Percentiles rank a stretch among this genome's conserved stretches.
Evolutionary conservation across 2,888 invertebrate species (phyloP).

Genomic region (Oscheius sp.): DNA sequence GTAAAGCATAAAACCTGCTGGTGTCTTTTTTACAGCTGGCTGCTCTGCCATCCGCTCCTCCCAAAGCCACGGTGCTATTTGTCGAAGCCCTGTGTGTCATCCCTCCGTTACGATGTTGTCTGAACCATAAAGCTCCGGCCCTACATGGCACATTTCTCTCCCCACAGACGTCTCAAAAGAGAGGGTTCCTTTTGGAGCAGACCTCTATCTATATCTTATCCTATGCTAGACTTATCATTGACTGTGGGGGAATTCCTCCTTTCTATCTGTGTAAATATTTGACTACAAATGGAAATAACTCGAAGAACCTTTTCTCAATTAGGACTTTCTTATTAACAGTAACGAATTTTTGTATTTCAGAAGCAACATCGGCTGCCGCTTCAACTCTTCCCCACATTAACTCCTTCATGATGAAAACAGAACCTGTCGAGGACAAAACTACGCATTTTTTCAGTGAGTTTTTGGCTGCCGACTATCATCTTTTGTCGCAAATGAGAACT

Average conservation of each 20-base stretch:
- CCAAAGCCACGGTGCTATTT: conserved; percentile 10
- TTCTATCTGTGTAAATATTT: conserved; percentile 20
- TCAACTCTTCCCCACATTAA: conserved; percentile 34
- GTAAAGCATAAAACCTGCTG: not conserved
- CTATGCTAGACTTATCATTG: no score
- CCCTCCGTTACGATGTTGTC: conserved; percentile 36
- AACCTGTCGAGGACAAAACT: conserved; percentile 25
- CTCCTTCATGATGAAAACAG: conserved; percentile 41
- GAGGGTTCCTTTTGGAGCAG: not conserved
- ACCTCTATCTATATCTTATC: no score
- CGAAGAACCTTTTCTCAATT: not conserved
- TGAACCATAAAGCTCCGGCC: conserved; percentile 30
- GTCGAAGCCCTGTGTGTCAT: conserved; percentile 25
- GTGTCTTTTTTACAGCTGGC: conserved; percentile 14
- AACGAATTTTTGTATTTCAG: conserved; percentile 6
- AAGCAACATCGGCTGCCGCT: not conserved
- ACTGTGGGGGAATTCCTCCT: not conserved
- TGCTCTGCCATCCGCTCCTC: not conserved
- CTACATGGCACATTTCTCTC: conserved; percentile 33
- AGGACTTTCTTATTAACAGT: not conserved
- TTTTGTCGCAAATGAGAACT: no score
- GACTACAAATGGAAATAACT: conserved; percentile 6
- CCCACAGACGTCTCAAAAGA: conserved; percentile 11
- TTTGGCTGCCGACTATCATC: not conserved
- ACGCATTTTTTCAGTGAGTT: conserved; percentile 22